Base-by-base conservation (phyloP, 64 coral and sea anemone genomes). In the Montipora foliosa region DNA sequence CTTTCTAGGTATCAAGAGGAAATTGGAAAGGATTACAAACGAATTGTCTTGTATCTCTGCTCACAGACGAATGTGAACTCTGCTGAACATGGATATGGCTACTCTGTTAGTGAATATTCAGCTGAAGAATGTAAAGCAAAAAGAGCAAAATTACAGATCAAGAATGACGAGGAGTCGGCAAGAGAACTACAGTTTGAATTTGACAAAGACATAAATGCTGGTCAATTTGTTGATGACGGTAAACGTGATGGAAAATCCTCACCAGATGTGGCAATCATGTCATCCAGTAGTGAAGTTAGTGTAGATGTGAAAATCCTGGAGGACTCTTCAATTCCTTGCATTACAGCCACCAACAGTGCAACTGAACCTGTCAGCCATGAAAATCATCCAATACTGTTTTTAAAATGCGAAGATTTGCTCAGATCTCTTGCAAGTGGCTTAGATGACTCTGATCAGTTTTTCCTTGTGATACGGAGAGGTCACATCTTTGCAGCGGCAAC, bases 21-120 rank as follows among this genome's bases (percentile, higher is more conserved):
- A 78, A 78, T 90, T 80, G 76, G 88, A 44, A 90, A 80, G 47
- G 88, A 90, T 48, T 90, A 80, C 77, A 90, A 90, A n/a, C 9
- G 64, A 80, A 91, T 91, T 52, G 67, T 58, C 5, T 49, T 91
- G 5, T 91, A 91, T 21, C 61, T 91, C 8, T 91, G 87, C 20
- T 9, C 79, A 61, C 1, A 2, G 12, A 61, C 55, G 9, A 53
- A 62, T 22, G 20, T 59, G 25, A 29, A 10, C 10, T 3, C 19
- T 61, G 51, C 79, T 81, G 79, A 61, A 81, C 52, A 61, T 17
- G 49, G 55, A 9, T 13, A 61, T 53, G 37, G 52, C 37, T 37
- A 2, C 79, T 61, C 17, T 61, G 79, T 37, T 22, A 61, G 55
- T 81, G 79, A 81, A 3, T 14, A 25, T 25, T 81, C 79, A 81